These are phyloP conservation scores for Ornithorhynchus anatinus DNA, from an alignment of 2,113 vertebrate genomes.

Conservation along the genomic window DNA sequence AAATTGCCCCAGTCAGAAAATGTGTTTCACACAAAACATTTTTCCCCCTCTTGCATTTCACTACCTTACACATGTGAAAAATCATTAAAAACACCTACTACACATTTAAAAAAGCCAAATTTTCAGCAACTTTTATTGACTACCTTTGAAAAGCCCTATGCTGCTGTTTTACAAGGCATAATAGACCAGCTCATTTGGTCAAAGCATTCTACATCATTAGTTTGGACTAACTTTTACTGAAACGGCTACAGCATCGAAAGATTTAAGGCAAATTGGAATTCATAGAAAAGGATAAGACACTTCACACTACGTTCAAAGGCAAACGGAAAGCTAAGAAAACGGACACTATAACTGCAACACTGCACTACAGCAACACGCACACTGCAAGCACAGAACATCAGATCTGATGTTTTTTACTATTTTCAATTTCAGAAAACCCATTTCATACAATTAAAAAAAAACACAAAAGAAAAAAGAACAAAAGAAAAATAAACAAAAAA, in stretches of 20 bases:
- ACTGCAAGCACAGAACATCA: constrained; percentile 91
- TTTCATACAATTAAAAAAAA: constrained; percentile 70
- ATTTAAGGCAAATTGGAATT: constrained; percentile 96
- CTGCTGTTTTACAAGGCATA: constrained; percentile 90
- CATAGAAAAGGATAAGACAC: constrained; percentile 85
- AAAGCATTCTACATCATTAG: constrained; percentile 82
- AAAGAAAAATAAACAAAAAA: constrained; percentile 83
- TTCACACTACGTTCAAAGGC: constrained; percentile 82
- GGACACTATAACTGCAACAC: constrained; percentile 81
- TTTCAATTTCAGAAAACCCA: constrained; percentile 76
- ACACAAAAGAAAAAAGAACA: constrained; percentile 66
- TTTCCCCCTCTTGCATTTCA: constrained; percentile 78
- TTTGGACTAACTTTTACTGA: constrained; percentile 84
- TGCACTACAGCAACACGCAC: constrained; percentile 90
- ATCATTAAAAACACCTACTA: constrained; percentile 87
- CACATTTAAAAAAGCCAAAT: constrained; percentile 86
- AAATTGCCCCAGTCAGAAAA: constrained; percentile 85
- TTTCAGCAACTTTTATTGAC: constrained; percentile 87
- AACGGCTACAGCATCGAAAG: constrained; percentile 90
- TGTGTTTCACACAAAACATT: constrained; percentile 85
- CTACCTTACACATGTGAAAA: constrained; percentile 83
- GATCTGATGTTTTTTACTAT: constrained; percentile 78
- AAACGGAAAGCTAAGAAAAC: constrained; percentile 82
- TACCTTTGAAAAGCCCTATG: constrained; percentile 89
- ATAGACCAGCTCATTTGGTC: constrained; percentile 83